Percentiles rank a stretch among this genome's conserved stretches.
Conservation (phyloP, 2,113 vertebrate species). For the Cochlearius cochlearius region DNA sequence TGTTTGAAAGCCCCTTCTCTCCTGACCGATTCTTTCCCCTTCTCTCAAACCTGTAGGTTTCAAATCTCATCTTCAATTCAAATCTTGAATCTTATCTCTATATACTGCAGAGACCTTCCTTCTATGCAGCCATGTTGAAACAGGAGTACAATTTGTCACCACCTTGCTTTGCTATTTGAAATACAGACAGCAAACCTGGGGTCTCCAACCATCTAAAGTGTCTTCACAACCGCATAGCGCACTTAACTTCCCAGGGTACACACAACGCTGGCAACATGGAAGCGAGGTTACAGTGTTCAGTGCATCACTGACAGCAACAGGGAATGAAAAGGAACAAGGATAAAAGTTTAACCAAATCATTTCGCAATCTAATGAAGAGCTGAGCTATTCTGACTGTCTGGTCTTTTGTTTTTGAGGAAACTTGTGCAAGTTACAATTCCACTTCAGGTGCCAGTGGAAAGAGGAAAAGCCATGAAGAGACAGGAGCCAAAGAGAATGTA, state of each 20-base stretch:
- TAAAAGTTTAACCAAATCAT: background rate
- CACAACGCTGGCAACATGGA: no score
- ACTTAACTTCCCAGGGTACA: background rate
- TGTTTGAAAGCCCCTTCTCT: background rate
- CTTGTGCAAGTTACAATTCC: background rate
- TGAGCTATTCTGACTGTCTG: background rate
- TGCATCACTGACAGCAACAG: background rate
- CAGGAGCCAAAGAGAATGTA: background rate
- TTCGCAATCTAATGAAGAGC: background rate
- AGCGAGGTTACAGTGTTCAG: background rate
- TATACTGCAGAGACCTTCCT: background rate
- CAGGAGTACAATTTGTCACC: background rate
- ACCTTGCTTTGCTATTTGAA: background rate
- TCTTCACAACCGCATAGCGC: background rate
- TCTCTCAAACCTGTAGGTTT: background rate
- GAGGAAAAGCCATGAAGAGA: background rate
- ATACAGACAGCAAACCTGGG: background rate
- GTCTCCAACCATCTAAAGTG: background rate
- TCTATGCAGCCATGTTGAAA: background rate
- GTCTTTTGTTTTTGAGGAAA: background rate
- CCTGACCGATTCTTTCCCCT: background rate
- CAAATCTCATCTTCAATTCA: background rate
- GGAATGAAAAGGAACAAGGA: background rate
- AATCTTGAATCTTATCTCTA: background rate
- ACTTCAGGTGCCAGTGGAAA: background rate